Base-by-base conservation (phyloP, 2,113 vertebrate genomes). In the Psettodes erumei region DNA sequence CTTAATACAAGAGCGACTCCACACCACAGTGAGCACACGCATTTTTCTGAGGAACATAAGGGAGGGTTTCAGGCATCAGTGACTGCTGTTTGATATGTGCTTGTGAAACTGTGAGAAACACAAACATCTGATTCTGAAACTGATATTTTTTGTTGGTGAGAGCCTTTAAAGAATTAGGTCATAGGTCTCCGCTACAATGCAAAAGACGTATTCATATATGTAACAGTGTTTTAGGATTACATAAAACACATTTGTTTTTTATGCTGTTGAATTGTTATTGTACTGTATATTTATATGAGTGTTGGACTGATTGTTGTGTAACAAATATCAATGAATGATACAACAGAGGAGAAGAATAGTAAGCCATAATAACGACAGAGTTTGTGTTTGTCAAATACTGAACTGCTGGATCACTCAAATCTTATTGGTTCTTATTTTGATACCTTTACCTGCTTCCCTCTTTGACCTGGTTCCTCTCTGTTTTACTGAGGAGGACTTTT, bases 61-160 rank as follows among this genome's bases (percentile, higher is more conserved):
- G 30, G 54, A 68, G 27, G 58, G 4, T 83, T 66, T 69, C 42
- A 32, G 23, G 4, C 62, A 33, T 42, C 9, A 7, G 56, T 5
- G 21, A 40, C 3, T 1, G 27, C 6, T 21, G 16, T 47, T 16
- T 73, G 28, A 50, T 28, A 8, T 16, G 51, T 32, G 54, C 15
- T 13, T 45, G 13, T 71, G 50, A 64, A 64, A 60, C 33, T 2
- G 3, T 66, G 47, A 35, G 63, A 72, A 30, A 25, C 25, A 3
- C 16, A 56, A 13, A 18, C 9, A 0, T 54, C 40, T 59, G 25
- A 73, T 9, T 50, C 37, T 77, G 65, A 58, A 50, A 58, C 45
- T 23, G 4, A 50, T 38, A n/a, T 13, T 35, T 61, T 16, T 27
- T 13, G 12, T n/a, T 19, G 5, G 21, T 1, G 12, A 43, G 27